These are phyloP conservation scores for Balearica regulorum DNA, from an alignment of 2,797 vertebrate species.

Conservation along the genomic window DNA sequence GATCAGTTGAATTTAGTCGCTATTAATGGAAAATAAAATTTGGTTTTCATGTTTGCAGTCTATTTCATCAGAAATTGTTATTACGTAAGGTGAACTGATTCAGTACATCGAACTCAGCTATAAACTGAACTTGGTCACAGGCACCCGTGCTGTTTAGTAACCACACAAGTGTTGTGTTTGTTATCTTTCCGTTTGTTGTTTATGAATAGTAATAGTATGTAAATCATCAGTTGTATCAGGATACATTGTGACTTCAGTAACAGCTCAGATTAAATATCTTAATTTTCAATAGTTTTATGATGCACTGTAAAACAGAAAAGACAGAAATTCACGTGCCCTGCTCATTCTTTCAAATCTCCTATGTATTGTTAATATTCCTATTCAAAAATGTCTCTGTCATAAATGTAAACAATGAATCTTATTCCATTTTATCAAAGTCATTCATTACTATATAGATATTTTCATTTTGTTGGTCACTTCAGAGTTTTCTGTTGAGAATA, in stretches of 20 bases:
- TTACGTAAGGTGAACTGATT: accelerated
- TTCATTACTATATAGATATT: background rate
- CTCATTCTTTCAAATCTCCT: background rate
- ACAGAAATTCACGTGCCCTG: background rate
- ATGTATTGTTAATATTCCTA: background rate
- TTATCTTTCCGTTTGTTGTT: background rate
- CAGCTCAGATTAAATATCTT: background rate
- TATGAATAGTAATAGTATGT: background rate
- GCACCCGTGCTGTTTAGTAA: background rate
- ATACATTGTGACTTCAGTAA: background rate
- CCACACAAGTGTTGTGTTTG: background rate
- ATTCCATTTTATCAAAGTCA: background rate
- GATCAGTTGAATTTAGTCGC: background rate
- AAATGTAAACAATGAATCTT: background rate
- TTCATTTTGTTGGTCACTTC: slow-evolving; percentile 19
- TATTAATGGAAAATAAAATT: background rate
- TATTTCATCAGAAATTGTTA: background rate
- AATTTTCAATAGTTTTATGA: background rate
- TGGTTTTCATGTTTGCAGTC: background rate
- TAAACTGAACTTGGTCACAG: background rate
- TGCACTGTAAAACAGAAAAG: background rate
- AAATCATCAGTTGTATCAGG: background rate
- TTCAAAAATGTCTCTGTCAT: background rate
- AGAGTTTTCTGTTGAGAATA: background rate
- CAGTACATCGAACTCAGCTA: accelerated